phyloP scores from a whole-genome alignment of 2,888 invertebrate genomes.

The Eumacrocentrus americanus region DNA sequence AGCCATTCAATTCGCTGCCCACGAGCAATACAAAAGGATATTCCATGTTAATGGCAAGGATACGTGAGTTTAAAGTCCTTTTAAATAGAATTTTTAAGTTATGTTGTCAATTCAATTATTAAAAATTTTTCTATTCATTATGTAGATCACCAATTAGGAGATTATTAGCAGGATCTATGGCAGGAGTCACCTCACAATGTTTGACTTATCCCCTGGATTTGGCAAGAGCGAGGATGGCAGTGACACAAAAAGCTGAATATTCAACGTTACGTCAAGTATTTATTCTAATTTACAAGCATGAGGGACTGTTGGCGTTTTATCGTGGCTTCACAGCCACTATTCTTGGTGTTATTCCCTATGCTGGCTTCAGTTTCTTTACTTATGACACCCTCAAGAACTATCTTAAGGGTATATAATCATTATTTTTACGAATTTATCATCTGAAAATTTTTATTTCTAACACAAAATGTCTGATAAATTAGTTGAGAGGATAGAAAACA shows the following conservation, averaged over 20 bases:
- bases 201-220: slow-evolving; percentile 96
- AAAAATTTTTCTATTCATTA: neutral
- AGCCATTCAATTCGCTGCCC: slow-evolving; percentile 95
- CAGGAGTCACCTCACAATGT: slow-evolving; percentile 93
- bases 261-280: slow-evolving; percentile 70
- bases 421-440: neutral
- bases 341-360: slow-evolving; percentile 93
- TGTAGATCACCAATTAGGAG: slow-evolving; percentile 53
- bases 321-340: slow-evolving; percentile 90
- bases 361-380: slow-evolving; percentile 96
- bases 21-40: slow-evolving; percentile 93
- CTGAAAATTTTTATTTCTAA: neutral
- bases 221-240: slow-evolving; percentile 96
- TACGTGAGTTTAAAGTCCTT: slow-evolving; percentile 58
- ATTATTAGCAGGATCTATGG: slow-evolving; percentile 90
- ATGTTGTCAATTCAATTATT: neutral
- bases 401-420: slow-evolving; percentile 62
- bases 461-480: neutral
- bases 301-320: slow-evolving; percentile 81
- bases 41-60: slow-evolving; percentile 73
- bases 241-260: slow-evolving; percentile 82
- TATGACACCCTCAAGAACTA: slow-evolving; percentile 91
- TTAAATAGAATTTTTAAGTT: neutral
- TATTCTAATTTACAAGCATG: slow-evolving; percentile 73
- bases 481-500: slow-evolving; percentile 50